A percentile compares a stretch with the other conserved stretches of the same genome.
Evolutionary conservation across 2,888 invertebrate species (phyloP).

Genomic region (Ctenicera cuprea): DNA sequence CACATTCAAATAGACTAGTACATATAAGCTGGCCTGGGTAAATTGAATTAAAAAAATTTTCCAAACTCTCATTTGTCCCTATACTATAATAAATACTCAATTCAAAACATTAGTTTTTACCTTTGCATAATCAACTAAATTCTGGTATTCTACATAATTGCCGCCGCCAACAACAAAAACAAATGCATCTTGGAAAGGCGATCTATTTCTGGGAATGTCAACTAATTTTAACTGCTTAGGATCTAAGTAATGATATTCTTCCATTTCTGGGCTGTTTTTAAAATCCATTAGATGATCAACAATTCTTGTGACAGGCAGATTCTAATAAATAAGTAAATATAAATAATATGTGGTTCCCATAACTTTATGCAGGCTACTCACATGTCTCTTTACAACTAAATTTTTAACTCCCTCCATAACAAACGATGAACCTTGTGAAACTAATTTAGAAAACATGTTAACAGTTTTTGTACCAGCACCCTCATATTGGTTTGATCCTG

Average conservation of each 20-base stretch:
- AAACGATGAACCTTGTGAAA: conserved; percentile 97
- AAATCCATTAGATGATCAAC: conserved; percentile 93
- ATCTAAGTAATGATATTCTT: conserved; percentile 95
- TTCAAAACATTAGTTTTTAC: conserved; percentile 68
- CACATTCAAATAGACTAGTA: no score
- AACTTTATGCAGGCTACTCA: conserved; percentile 73
- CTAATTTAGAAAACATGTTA: conserved; percentile 98
- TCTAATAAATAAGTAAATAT: conserved; percentile 75
- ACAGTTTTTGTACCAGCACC: conserved; percentile 96
- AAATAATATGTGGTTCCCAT: not conserved
- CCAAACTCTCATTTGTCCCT: no score
- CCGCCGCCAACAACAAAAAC: conserved; percentile 96
- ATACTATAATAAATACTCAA: no score
- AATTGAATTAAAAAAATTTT: no score
- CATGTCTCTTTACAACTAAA: conserved; percentile 98
- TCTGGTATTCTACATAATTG: conserved; percentile 99
- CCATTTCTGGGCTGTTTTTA: conserved; percentile 84
- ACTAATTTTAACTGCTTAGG: conserved; percentile 92
- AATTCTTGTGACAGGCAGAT: conserved; percentile 94
- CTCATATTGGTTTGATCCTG: conserved; percentile 88
- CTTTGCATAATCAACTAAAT: conserved; percentile 96
- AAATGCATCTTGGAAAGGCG: conserved; percentile 90
- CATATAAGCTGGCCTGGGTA: no score
- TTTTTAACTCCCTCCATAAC: conserved; percentile 99
- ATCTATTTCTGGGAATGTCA: conserved; percentile 79